Base-by-base conservation (phyloP, 2,888 invertebrate species). In the Ichneumoninae sp. region DNA sequence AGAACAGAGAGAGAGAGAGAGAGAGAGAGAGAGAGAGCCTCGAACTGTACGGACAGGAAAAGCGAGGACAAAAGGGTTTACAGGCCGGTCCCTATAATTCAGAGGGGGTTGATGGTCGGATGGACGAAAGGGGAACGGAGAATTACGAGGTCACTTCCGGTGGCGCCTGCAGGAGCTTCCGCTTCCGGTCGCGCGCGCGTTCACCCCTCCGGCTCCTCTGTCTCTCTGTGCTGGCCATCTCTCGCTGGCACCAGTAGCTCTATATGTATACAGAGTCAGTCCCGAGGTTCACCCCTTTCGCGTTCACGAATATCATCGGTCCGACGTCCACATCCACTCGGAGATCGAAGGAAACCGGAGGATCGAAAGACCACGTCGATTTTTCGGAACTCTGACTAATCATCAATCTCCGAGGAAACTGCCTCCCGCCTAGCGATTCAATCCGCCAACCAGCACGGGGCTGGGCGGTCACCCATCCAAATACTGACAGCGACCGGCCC, bases 101-200 rank as follows among this genome's bases (percentile, higher is more conserved):
- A 93, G 91, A 89, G 89, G 86, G 88, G 88, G 89, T 86, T 82
- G 85, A 85, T 83, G 85, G 74, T 85, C 60, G 84, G 85, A 83
- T 83, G 76, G 80, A 80, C 85, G 86, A 83, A 85, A 85, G 84
- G 85, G 87, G 91, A 91, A 92, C 90, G 91, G 93, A 93, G 93
- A 93, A 93, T 93, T 93, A 93, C 93, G 93, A 92, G 93, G 93
- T 93, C 93, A 93, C 93, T 93, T 93, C 93, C 93, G 92, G 91
- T 93, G 92, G 93, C 91, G 92, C 92, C 92, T 92, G 93, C 91
- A 91, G 93, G 92, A 93, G 92, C 93, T 92, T 93, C 93, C 93
- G 93, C 85, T 93, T 93, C 93, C 93, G 93, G 91, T 91, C 90
- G 91, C 90, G 88, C 87, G 86, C 88, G 87, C 88, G 88, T 83